Percentiles rank a stretch among this genome's conserved stretches.
phyloP scores from a whole-genome alignment of 2,888 invertebrate genomes.

The Xestia ashworthii region DNA sequence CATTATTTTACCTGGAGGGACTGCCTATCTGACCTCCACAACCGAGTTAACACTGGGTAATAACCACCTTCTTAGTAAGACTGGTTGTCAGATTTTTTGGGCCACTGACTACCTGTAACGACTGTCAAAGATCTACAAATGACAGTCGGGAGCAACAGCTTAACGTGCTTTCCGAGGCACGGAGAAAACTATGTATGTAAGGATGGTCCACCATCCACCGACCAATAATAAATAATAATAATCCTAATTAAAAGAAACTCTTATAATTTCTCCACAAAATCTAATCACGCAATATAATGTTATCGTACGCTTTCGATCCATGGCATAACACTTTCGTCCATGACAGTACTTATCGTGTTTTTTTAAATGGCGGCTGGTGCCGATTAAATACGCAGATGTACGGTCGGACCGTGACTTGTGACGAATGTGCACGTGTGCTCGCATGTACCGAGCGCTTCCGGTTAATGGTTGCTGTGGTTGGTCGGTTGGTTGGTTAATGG shows the following conservation, averaged over 20 bases:
- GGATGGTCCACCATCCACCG: no score
- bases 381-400: constrained; percentile 80
- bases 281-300: constrained; percentile 62
- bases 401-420: constrained; percentile 74
- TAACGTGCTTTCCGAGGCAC: no score
- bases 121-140: no score
- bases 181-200: no score
- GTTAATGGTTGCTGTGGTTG: constrained; percentile 24
- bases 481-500: background rate
- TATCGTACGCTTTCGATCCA: constrained; percentile 67
- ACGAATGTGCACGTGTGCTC: constrained; percentile 78
- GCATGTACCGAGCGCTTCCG: constrained; percentile 57
- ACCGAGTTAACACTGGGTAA: no score
- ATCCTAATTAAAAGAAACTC: constrained; percentile 10
- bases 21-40: no score
- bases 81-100: no score
- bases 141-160: no score
- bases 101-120: no score
- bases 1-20: no score
- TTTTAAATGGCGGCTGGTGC: constrained; percentile 77
- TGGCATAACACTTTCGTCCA: constrained; percentile 70
- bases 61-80: no score
- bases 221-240: background rate
- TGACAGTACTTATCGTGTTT: constrained; percentile 82
- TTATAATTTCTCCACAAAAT: constrained; percentile 50